Conservation (phyloP, 1,140 invertebrate species). For the Lutraria rhynchaena region DNA sequence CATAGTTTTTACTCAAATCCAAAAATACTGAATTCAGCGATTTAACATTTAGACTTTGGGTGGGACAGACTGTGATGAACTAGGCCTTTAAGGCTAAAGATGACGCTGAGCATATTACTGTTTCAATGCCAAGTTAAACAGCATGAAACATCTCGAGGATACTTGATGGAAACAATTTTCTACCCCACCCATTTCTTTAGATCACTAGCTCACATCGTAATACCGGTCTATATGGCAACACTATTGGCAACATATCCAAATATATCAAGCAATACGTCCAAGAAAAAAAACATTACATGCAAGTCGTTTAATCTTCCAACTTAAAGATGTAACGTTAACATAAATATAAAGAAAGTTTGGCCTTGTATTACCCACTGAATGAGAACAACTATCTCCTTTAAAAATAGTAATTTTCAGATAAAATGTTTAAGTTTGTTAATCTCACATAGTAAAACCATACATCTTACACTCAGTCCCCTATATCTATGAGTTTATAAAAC, state of each 20-base stretch:
- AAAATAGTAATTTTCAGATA: neutral
- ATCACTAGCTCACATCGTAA: neutral
- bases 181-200: conserved; percentile 25
- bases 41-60: no score
- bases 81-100: conserved; percentile 27
- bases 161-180: neutral
- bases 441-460: no score
- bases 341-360: neutral
- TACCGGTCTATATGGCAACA: neutral
- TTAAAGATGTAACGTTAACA: neutral
- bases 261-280: no score
- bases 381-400: neutral
- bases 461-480: no score
- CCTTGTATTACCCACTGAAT: neutral
- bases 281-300: no score
- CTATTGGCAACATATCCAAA: neutral
- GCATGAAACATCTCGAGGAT: neutral
- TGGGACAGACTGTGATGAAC: conserved; percentile 8
- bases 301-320: neutral
- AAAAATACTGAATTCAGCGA: no score
- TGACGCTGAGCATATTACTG: conserved; percentile 5
- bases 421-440: neutral
- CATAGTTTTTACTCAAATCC: no score
- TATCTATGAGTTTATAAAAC: no score
- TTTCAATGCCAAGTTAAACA: conserved; percentile 5